A percentile compares a stretch with the other conserved stretches of the same genome.
Conservation (phyloP, 2,888 invertebrate species). For the Deroplatys truncata region DNA sequence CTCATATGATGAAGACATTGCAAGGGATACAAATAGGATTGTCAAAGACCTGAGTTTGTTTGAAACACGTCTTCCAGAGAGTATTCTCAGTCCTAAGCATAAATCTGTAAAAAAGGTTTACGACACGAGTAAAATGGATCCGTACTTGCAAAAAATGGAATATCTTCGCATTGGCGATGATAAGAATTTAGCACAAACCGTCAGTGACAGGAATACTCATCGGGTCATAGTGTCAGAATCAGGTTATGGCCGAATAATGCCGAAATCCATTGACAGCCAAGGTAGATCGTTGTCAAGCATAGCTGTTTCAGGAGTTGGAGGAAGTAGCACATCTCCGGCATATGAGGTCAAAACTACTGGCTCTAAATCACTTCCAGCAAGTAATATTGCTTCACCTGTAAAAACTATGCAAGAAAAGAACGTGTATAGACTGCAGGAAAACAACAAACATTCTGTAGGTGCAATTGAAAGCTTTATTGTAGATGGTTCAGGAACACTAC, state of each 20-base stretch:
- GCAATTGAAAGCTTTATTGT: conserved; percentile 63
- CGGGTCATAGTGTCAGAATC: conserved; percentile 35
- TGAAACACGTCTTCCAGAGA: conserved; percentile 7
- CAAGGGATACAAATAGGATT: conserved; percentile 19
- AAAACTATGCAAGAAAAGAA: conserved; percentile 26
- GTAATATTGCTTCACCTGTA: conserved; percentile 33
- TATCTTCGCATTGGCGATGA: conserved; percentile 30
- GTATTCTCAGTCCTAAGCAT: background rate
- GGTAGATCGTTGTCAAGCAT: conserved; percentile 32
- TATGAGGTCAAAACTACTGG: conserved; percentile 24
- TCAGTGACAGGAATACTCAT: conserved; percentile 18
- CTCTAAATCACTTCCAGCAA: conserved; percentile 34
- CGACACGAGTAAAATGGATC: conserved; percentile 31
- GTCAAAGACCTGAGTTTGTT: conserved; percentile 23
- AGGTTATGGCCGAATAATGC: conserved; percentile 43
- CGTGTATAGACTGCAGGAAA: conserved; percentile 35
- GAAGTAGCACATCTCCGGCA: conserved; percentile 17
- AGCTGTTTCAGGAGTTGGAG: conserved; percentile 25
- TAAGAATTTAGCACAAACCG: conserved; percentile 2
- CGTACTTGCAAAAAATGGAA: conserved; percentile 33
- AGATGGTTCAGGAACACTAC: conserved; percentile 47
- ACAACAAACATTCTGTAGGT: conserved; percentile 54
- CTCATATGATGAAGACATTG: conserved; percentile 23
- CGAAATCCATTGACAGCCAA: conserved; percentile 39
- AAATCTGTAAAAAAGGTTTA: background rate